Evolutionary conservation across 2,797 vertebrate genomes (phyloP), one percentile per base, ranked within the genome.

Genomic region (Melanotaenia maccullochi): DNA sequence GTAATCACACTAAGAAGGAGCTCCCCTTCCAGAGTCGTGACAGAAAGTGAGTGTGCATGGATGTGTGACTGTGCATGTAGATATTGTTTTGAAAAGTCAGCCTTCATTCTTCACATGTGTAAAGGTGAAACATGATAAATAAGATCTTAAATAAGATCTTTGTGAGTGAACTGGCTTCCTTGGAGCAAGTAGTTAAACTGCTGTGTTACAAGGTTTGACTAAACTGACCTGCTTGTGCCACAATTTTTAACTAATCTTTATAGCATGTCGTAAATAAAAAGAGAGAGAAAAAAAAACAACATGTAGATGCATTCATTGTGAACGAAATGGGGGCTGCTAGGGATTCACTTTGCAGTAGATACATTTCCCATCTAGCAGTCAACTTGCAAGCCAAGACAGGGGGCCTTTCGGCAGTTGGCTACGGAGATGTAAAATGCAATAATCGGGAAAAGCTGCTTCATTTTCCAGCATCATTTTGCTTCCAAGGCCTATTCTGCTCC

Each of bases 391-490:
- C 85, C 85, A 86, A 89, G 64, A 75, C 78, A 76, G 85, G 76
- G 70, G 77, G 78, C 87, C 85, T 87, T 64, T 81, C 64, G 70
- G 90, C 82, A 71, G 77, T 90, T 90, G 87, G 89, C 82, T 85
- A 68, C 81, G 1, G 73, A 89, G 84, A 90, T 85, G 89, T 70
- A 82, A 90, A 90, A 90, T 86, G 81, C 73, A 85, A 87, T 82
- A 87, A 85, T 73, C 75, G 33, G 74, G 78, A 78, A 86, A 86
- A 76, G 75, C 71, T 14, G 56, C 77, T 87, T 89, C 54, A 65
- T 76, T 85, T 85, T 90, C 86, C 87, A 88, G 79, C 75, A 83
- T 2, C 9, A 5, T 71, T 83, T 76, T n/a, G 73, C 81, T 87
- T 91, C 82, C 85, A 82, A 83, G 79, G 78, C 76, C 79, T 74